These are phyloP conservation scores for Erannis defoliaria DNA, from an alignment of 2,888 invertebrate species.

Conservation along the genomic window DNA sequence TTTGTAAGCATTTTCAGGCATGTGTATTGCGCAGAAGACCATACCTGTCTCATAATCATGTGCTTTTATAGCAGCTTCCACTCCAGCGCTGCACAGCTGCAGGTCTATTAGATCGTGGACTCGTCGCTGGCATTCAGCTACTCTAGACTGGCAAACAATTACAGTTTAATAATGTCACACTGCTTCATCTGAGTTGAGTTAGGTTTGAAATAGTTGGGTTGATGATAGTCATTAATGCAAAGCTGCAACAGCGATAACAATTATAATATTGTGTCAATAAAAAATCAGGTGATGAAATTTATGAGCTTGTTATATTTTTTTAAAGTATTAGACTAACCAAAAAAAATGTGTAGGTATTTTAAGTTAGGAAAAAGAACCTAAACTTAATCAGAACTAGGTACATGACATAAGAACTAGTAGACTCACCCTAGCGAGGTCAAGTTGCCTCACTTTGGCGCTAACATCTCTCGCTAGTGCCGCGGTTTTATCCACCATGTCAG, in stretches of 20 bases:
- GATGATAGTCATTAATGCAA: too few species aligned
- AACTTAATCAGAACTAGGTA: neutral
- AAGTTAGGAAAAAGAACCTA: too few species aligned
- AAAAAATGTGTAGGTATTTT: too few species aligned
- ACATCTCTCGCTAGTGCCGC: slow-evolving; percentile 97
- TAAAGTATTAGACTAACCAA: too few species aligned
- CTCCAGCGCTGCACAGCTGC: slow-evolving; percentile 98
- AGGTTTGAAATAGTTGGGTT: too few species aligned
- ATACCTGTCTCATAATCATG: slow-evolving; percentile 97
- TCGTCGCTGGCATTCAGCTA: slow-evolving; percentile 97
- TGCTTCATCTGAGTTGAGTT: too few species aligned
- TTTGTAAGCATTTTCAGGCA: too few species aligned
- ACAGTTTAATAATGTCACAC: neutral
- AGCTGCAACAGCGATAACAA: too few species aligned
- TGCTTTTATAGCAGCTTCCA: slow-evolving; percentile 96
- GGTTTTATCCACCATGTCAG: slow-evolving; percentile 94
- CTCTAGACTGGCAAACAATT: slow-evolving; percentile 90
- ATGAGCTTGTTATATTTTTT: too few species aligned
- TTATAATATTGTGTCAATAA: too few species aligned
- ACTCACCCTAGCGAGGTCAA: slow-evolving; percentile 96
- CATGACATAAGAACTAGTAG: neutral
- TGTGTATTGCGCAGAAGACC: too few species aligned
- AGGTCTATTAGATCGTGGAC: slow-evolving; percentile 98
- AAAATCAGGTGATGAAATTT: too few species aligned
- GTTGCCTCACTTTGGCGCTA: slow-evolving; percentile 96